Evolutionary conservation across 2,797 vertebrate genomes (phyloP).

Genomic region (Labroides dimidiatus): DNA sequence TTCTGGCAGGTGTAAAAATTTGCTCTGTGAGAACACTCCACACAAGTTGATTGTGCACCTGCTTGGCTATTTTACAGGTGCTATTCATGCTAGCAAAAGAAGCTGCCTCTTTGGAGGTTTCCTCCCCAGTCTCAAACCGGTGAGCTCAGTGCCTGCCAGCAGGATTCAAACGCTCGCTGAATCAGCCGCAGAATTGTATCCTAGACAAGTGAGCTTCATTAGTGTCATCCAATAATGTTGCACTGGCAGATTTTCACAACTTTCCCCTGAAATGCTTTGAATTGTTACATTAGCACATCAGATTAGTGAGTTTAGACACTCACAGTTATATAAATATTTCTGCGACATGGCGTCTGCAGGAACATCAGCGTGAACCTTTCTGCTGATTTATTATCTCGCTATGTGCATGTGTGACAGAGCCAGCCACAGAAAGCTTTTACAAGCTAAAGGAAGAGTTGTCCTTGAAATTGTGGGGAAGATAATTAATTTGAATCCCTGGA

Average conservation of each 20-base stretch:
- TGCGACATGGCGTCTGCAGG: constrained; percentile 48
- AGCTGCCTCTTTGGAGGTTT: constrained; percentile 32
- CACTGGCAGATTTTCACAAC: constrained; percentile 42
- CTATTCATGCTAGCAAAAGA: constrained; percentile 41
- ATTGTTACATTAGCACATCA: constrained; percentile 66
- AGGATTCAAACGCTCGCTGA: constrained; percentile 57
- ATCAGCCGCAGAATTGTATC: constrained; percentile 51
- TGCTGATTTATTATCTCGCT: constrained; percentile 28
- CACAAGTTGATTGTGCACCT: constrained; percentile 70
- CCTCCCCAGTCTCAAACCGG: constrained; percentile 38
- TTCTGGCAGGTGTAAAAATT: constrained; percentile 75
- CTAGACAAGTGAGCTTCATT: constrained; percentile 66
- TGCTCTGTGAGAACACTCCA: constrained; percentile 57
- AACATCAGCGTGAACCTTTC: constrained; percentile 31
- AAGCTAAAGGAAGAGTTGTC: constrained; percentile 7
- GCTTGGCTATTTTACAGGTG: constrained; percentile 69
- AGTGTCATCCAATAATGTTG: constrained; percentile 42
- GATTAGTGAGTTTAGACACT: constrained; percentile 65
- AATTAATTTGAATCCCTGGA: constrained; percentile 29
- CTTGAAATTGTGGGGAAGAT: neutral
- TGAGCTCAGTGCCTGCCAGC: constrained; percentile 47
- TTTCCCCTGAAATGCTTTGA: constrained; percentile 54
- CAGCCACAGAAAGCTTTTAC: constrained; percentile 12
- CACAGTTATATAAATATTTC: constrained; percentile 65
- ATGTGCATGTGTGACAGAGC: constrained; percentile 14